Base-by-base conservation (phyloP, 1,140 invertebrate species). In the Psilanteris sp. region DNA sequence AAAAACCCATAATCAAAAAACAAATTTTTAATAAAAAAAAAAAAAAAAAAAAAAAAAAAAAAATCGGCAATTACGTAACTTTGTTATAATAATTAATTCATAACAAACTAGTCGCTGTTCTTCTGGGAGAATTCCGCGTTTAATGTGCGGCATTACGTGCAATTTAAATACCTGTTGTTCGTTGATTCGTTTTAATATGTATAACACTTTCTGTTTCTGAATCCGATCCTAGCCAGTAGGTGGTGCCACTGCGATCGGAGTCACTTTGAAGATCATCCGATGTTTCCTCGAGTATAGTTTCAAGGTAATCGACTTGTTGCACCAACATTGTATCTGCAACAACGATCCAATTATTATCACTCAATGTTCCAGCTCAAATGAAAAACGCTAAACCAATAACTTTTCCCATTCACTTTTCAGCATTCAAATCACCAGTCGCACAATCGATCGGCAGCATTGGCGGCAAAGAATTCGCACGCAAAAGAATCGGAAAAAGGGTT, bases 271-370 rank as follows among this genome's bases (percentile, higher is more conserved):
- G 87, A 83, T 94, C 93, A 84, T 94, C 93, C 59, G 93, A 94
- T 1, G 93, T 94, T 83, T 94, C 93, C 81, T 94, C 93, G 62
- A 93, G 88, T 81, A 94, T 94, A 0, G 93, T 94, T 84, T 94
- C 93, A 85, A 94, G 87, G 78, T 91, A 91, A 44, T 90, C 88
- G 62, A 89, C 90, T 61, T 90, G 87, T 36, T 89, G 88, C 36
- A 86, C 81, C 3, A 90, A 78, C 68, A 89, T 86, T 7, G 88
- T 87, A 79, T 91, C 90, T 90, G 85, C 4, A 88, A 90, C 48
- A 54, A 73, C 10, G 44, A 15, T 55, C n/a, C 31, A 24, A 62
- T 62, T 48, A 62, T 50, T 39, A 46, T 3, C 22, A 55, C 22
- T 20, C 31, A 37, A 14, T 18, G 31, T 50, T 8, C 6, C 13